Evolutionary conservation across 2,888 invertebrate species (phyloP), one percentile per base, ranked within the genome.

Genomic region (Lacanobia wlatinum): DNA sequence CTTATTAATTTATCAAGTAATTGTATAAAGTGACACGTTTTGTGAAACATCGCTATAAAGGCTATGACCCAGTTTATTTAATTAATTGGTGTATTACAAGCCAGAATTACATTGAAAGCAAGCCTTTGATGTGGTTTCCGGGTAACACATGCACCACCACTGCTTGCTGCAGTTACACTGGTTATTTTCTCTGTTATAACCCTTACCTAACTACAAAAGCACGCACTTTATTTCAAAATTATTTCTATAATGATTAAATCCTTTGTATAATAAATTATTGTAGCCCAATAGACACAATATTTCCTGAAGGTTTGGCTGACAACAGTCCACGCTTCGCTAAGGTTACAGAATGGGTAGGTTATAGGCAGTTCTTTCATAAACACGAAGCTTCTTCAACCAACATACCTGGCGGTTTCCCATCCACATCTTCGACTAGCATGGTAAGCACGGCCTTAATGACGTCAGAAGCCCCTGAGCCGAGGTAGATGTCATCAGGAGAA

Each of bases 381-480:
- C 34, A n/a, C 34, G 12, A n/a, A n/a, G 6, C 6, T 53, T 55
- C 8, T 2, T 55, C 10, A 21, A 23, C 16, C 55, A 28, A 52
- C 62, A 16, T 70, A 93, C 93, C 91, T 1, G 98, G 96, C 73
- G 96, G 94, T 87, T 97, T 97, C 2, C 97, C 96, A 76, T 95
- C 90, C 1, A 96, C 89, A 10, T 93, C 87, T 74, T 94, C 95
- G 70, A 97, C 97, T 78, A 98, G 95, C 87, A 98, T 90, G 89
- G 97, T 97, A 85, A 99, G 93, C 1, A 98, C 96, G 65, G 97
- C 98, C 96, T 99, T 98, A 88, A 99, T 99, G 78, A 98, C 98
- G 89, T 99, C 99, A 46, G 99, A 98, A 40, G 99, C 99, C 34
- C 98, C 99, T 67, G 98, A 98, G 62, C 98, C 98, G n/a, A 99